These are phyloP conservation scores for Chymomyza procnemis DNA, from an alignment of 2,888 invertebrate species.

Conservation along the genomic window DNA sequence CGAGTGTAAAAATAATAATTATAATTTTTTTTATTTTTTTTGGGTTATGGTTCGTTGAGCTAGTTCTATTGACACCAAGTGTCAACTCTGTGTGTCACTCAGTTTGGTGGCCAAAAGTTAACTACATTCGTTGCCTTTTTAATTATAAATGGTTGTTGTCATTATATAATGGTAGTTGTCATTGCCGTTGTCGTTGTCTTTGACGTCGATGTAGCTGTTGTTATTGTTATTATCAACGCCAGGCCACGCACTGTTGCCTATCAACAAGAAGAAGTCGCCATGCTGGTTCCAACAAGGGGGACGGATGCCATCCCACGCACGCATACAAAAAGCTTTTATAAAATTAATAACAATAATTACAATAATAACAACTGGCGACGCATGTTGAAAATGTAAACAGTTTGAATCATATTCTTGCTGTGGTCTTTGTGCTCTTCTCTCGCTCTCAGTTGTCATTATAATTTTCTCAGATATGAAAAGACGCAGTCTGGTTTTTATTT, in stretches of 20 bases:
- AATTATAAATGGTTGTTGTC: slow-evolving; percentile 47
- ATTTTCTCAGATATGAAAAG: no score
- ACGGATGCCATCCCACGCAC: slow-evolving; percentile 22
- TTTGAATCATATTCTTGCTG: not conserved
- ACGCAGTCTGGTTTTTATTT: no score
- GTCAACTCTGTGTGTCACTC: not conserved
- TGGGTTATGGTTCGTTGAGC: not conserved
- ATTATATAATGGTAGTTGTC: slow-evolving; percentile 27
- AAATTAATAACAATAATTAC: slow-evolving; percentile 42
- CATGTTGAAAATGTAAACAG: slow-evolving; percentile 2
- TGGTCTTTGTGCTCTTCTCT: not conserved
- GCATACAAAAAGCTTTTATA: slow-evolving; percentile 33
- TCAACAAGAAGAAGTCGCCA: not conserved
- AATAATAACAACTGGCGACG: slow-evolving; percentile 16
- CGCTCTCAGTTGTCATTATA: no score
- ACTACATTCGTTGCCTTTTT: slow-evolving; percentile 21
- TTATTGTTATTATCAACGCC: slow-evolving; percentile 13
- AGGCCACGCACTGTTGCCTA: slow-evolving; percentile 19
- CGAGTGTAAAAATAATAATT: not conserved
- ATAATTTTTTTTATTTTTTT: not conserved
- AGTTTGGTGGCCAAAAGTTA: slow-evolving; percentile 22
- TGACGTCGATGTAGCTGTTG: slow-evolving; percentile 13
- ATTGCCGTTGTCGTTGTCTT: slow-evolving; percentile 23
- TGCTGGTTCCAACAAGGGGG: not conserved
- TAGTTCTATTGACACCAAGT: not conserved